These are phyloP conservation scores for Patagioenas fasciata DNA, from an alignment of 2,113 vertebrate species.

Conservation along the genomic window DNA sequence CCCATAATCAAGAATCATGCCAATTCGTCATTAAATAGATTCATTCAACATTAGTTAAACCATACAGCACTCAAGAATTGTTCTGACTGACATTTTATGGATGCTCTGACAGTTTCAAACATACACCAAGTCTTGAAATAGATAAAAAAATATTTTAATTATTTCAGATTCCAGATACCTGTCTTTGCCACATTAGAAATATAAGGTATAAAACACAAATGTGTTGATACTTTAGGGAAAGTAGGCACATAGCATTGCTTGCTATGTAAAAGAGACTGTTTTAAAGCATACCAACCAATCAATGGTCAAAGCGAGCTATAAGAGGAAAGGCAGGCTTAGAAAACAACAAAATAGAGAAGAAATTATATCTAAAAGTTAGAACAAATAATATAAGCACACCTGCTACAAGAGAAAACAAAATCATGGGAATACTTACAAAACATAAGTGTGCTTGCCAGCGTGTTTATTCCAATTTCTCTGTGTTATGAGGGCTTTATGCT, in stretches of 20 bases:
- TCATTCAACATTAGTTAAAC: constrained; percentile 1
- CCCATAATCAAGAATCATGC: neutral
- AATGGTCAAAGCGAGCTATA: neutral
- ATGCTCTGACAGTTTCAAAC: neutral
- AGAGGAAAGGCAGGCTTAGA: neutral
- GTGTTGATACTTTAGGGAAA: neutral
- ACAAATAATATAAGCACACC: neutral
- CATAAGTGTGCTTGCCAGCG: neutral
- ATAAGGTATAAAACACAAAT: neutral
- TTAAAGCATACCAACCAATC: neutral
- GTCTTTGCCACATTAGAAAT: neutral
- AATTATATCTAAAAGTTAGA: neutral
- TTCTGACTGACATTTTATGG: neutral
- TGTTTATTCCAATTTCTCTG: neutral
- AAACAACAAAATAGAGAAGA: neutral
- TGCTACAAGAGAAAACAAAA: neutral
- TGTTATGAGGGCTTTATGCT: neutral
- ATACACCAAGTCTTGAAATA: neutral
- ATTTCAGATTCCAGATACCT: neutral
- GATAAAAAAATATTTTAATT: neutral
- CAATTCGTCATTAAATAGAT: neutral
- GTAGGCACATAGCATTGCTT: neutral
- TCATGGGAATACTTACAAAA: neutral
- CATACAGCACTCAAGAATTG: neutral
- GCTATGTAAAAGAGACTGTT: neutral